Conservation (phyloP, 2,113 vertebrate genomes). For the Platichthys flesus region DNA sequence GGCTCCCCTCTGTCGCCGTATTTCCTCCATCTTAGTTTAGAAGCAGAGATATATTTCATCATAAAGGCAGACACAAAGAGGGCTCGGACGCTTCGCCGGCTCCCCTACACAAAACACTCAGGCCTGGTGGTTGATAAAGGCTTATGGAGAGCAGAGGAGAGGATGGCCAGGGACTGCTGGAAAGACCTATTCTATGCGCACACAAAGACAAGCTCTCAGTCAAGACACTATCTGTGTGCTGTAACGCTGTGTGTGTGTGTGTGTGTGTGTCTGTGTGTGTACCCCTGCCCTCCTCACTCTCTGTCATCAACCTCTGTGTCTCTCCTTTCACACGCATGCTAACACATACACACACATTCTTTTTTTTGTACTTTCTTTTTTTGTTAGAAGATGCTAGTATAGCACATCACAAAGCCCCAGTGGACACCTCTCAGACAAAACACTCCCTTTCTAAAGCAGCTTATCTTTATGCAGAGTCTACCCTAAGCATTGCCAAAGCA, state of each 20-base stretch:
- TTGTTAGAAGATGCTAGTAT: slow-evolving; percentile 74
- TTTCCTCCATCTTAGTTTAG: slow-evolving; percentile 82
- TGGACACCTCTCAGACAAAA: slow-evolving; percentile 69
- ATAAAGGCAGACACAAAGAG: slow-evolving; percentile 77
- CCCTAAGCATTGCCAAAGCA: slow-evolving; percentile 52
- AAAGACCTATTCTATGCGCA: slow-evolving; percentile 70
- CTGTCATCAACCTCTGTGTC: slow-evolving; percentile 39
- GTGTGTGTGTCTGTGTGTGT: slow-evolving; percentile 25
- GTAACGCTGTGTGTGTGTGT: slow-evolving; percentile 42
- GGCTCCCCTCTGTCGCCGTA: slow-evolving; percentile 76
- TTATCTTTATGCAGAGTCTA: slow-evolving; percentile 70
- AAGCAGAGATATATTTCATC: slow-evolving; percentile 79
- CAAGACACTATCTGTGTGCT: slow-evolving; percentile 70
- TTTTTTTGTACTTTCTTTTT: slow-evolving; percentile 41
- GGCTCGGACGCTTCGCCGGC: slow-evolving; percentile 56
- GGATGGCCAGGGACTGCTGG: slow-evolving; percentile 61
- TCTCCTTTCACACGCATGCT: slow-evolving; percentile 21
- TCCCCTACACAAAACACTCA: slow-evolving; percentile 67
- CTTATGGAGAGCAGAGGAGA: slow-evolving; percentile 62
- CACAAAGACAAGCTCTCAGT: slow-evolving; percentile 73
- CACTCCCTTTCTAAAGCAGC: slow-evolving; percentile 64
- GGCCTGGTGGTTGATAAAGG: slow-evolving; percentile 72
- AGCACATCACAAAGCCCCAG: slow-evolving; percentile 71
- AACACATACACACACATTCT: slow-evolving; percentile 13
- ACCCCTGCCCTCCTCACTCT: slow-evolving; percentile 38